These are phyloP conservation scores for Tympanuchus pallidicinctus DNA, from an alignment of 2,113 vertebrate species.

Conservation along the genomic window DNA sequence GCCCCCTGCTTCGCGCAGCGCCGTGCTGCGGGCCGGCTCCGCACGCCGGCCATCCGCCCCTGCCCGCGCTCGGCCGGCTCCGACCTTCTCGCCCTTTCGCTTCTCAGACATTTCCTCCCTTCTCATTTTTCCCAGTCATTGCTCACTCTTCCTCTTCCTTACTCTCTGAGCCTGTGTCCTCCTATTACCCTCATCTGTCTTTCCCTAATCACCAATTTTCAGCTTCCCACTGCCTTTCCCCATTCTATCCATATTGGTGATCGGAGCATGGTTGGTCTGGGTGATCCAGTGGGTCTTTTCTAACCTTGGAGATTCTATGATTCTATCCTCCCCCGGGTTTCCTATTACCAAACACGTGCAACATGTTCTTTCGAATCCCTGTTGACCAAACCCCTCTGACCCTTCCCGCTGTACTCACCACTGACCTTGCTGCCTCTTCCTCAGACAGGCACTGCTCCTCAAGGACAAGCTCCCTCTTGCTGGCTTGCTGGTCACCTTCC, in stretches of 20 bases:
- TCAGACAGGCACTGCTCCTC: not conserved
- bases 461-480: not conserved
- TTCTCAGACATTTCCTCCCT: not conserved
- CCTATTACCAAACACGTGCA: not conserved
- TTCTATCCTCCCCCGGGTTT: not conserved
- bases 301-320: no score
- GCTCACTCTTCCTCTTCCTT: not conserved
- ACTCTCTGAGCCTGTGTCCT: not conserved
- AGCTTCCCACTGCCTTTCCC: not conserved
- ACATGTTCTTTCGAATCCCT: not conserved
- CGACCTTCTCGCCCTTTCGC: not conserved
- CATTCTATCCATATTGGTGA: not conserved
- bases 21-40: not conserved
- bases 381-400: not conserved
- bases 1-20: not conserved
- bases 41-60: not conserved
- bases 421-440: not conserved
- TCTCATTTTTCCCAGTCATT: not conserved
- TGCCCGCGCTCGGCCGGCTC: accelerated
- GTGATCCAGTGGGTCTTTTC: no score
- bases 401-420: not conserved
- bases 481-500: not conserved
- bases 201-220: not conserved
- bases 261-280: no score
- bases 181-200: not conserved